Evolutionary conservation across 1,140 invertebrate genomes (phyloP).

Genomic region (Bombus turneri): DNA sequence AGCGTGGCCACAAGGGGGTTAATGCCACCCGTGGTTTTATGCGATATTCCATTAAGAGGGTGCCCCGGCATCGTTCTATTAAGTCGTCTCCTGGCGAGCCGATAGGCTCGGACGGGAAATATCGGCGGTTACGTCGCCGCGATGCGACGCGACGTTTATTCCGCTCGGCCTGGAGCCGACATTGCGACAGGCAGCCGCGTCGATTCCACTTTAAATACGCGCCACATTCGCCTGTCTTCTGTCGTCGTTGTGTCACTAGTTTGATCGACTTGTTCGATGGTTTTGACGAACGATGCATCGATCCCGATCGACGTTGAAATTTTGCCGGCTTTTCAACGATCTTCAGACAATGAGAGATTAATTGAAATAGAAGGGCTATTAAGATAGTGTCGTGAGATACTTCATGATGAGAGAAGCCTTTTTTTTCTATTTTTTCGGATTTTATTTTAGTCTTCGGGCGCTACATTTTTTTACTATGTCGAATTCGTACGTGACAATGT

Average conservation of each 20-base stretch:
- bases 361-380: neutral
- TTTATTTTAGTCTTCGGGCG: no score
- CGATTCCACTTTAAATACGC: constrained; percentile 62
- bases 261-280: neutral
- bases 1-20: constrained; percentile 27
- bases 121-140: constrained; percentile 62
- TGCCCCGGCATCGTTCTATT: constrained; percentile 67
- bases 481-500: no score
- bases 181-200: constrained; percentile 58
- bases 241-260: neutral
- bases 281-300: neutral
- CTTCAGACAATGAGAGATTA: neutral
- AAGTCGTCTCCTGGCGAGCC: constrained; percentile 64
- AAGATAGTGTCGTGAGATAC: no score
- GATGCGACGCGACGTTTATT: constrained; percentile 56
- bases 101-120: constrained; percentile 70
- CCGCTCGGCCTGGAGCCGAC: constrained; percentile 55
- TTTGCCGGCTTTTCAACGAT: neutral
- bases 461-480: no score
- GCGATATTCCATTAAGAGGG: constrained; percentile 67
- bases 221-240: neutral
- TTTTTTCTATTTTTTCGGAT: no score
- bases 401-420: no score
- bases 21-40: constrained; percentile 65
- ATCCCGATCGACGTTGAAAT: neutral